Conservation (phyloP, 2,888 invertebrate species). For the Nomada fabriciana region DNA sequence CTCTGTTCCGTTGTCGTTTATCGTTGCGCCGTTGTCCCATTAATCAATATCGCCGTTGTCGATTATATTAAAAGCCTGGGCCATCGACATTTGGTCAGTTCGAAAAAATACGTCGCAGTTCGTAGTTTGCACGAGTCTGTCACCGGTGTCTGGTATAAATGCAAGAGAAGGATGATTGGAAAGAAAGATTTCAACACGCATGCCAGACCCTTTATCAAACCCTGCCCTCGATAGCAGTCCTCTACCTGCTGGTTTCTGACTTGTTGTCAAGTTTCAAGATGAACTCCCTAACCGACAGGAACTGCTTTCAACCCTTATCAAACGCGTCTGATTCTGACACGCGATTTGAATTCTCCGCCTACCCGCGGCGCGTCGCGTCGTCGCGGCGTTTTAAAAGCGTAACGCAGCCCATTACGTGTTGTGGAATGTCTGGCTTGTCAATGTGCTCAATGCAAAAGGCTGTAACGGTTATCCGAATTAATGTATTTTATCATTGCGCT, state of each 20-base stretch:
- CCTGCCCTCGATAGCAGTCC: slow-evolving; percentile 23
- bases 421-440: slow-evolving; percentile 39
- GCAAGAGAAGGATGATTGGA: not conserved
- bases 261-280: slow-evolving; percentile 61
- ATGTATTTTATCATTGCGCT: not conserved
- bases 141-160: not conserved
- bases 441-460: not conserved
- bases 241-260: slow-evolving; percentile 31
- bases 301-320: slow-evolving; percentile 69
- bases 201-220: slow-evolving; percentile 34
- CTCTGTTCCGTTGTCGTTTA: slow-evolving; percentile 45
- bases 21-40: slow-evolving; percentile 34
- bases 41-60: slow-evolving; percentile 44
- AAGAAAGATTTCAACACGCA: slow-evolving; percentile 10
- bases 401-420: slow-evolving; percentile 51
- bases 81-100: not conserved
- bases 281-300: slow-evolving; percentile 46
- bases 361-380: slow-evolving; percentile 28
- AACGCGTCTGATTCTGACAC: slow-evolving; percentile 69
- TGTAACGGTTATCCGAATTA: not conserved
- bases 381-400: slow-evolving; percentile 57
- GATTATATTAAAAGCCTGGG: slow-evolving; percentile 13
- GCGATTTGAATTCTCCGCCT: slow-evolving; percentile 66
- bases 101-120: not conserved
- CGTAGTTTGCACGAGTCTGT: too few species aligned